Percentiles rank a stretch among this genome's conserved stretches.
Conservation (phyloP, 2,113 vertebrate species). For the Ameiurus melas region DNA sequence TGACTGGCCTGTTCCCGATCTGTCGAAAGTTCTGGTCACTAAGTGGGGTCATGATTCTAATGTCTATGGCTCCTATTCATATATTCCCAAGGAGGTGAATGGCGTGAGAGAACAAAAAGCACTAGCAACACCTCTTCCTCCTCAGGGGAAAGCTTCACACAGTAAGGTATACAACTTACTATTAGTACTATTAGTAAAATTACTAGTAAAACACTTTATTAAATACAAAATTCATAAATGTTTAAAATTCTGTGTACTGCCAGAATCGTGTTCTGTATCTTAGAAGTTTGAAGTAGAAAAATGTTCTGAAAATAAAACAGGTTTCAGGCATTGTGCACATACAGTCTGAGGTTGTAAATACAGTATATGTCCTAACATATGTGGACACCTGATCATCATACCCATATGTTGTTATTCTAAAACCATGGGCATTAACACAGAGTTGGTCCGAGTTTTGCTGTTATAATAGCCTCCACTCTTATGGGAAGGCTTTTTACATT, state of each 20-base stretch:
- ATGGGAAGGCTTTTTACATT: not conserved
- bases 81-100: slow-evolving; percentile 58
- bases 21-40: slow-evolving; percentile 54
- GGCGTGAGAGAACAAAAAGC: slow-evolving; percentile 53
- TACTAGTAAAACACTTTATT: not conserved
- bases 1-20: slow-evolving; percentile 58
- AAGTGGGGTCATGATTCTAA: slow-evolving; percentile 58
- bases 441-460: not conserved
- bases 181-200: not conserved
- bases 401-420: not conserved
- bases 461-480: not conserved
- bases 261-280: too few relatives aligned
- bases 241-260: not conserved
- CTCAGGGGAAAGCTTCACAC: not conserved
- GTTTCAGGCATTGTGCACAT: too few relatives aligned
- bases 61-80: slow-evolving; percentile 62
- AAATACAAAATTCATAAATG: not conserved
- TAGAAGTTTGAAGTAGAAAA: not conserved
- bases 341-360: not conserved
- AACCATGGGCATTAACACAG: not conserved
- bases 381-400: not conserved
- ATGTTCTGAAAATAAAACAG: not conserved
- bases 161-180: slow-evolving; percentile 41
- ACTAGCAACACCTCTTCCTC: slow-evolving; percentile 58
- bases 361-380: not conserved